These are phyloP conservation scores for Diarsia mendica DNA, from an alignment of 2,888 invertebrate species.

Conservation along the genomic window DNA sequence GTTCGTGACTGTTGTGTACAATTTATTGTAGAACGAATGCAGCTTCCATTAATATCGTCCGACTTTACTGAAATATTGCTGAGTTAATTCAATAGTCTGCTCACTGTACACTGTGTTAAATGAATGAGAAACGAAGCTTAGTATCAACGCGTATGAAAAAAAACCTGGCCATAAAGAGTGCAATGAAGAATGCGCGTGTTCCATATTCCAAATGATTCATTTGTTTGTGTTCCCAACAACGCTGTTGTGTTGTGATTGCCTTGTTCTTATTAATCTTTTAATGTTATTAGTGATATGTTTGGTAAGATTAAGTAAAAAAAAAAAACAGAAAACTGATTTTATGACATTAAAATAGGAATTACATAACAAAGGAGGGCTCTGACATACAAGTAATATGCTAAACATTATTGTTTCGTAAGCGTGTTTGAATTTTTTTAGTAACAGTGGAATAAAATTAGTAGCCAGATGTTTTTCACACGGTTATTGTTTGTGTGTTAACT, in stretches of 20 bases:
- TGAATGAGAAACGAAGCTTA: neutral
- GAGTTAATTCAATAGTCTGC: neutral
- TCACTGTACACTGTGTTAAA: neutral
- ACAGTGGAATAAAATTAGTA: too few species aligned
- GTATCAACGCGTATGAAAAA: neutral
- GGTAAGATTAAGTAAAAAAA: too few species aligned
- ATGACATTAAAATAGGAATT: too few species aligned
- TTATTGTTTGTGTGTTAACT: too few species aligned
- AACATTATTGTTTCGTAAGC: too few species aligned
- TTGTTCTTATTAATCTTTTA: neutral
- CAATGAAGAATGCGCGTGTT: neutral
- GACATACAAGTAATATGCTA: too few species aligned
- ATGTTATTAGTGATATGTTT: too few species aligned
- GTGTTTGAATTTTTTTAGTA: too few species aligned
- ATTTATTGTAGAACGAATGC: neutral
- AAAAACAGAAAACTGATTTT: too few species aligned
- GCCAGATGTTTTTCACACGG: too few species aligned
- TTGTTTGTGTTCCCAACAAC: neutral
- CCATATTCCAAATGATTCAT: neutral
- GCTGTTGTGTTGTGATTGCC: neutral
- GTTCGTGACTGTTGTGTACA: slow-evolving; percentile 5
- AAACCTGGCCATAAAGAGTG: neutral
- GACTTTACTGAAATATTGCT: too few species aligned
- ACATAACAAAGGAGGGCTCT: too few species aligned
- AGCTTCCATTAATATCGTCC: neutral